phyloP scores from a whole-genome alignment of 2,888 invertebrate genomes.

The Bedellia somnulentella region DNA sequence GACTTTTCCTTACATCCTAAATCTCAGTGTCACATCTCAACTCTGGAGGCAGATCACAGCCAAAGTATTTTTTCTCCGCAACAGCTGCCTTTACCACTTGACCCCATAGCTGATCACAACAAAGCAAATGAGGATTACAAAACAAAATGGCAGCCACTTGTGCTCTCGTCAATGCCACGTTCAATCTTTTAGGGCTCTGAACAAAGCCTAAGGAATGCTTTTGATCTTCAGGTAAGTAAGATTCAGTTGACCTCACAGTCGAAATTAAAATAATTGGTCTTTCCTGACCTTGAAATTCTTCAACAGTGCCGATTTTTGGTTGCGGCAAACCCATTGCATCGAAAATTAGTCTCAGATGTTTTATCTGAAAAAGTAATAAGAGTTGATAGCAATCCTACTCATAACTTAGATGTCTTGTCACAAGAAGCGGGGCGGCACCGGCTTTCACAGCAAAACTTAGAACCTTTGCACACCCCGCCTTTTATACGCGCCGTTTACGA shows the following conservation, averaged over 20 bases:
- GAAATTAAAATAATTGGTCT: slow-evolving; percentile 78
- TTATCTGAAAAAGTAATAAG: slow-evolving; percentile 76
- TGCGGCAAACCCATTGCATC: slow-evolving; percentile 37
- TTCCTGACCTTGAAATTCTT: slow-evolving; percentile 88
- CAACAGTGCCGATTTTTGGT: slow-evolving; percentile 77
- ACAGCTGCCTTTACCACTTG: slow-evolving; percentile 65
- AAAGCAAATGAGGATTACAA: slow-evolving; percentile 78
- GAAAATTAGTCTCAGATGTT: slow-evolving; percentile 40
- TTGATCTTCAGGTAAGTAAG: slow-evolving; percentile 47
- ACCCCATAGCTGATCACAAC: slow-evolving; percentile 69
- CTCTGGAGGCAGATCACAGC: slow-evolving; percentile 63
- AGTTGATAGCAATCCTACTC: slow-evolving; percentile 35
- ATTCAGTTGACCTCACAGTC: slow-evolving; percentile 70
- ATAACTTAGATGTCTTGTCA: slow-evolving; percentile 47
- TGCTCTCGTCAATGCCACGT: slow-evolving; percentile 87
- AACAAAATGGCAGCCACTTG: slow-evolving; percentile 77
- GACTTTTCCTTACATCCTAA: too few relatives aligned
- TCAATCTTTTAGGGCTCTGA: slow-evolving; percentile 71
- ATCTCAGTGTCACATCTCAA: too few relatives aligned
- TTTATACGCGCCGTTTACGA: too few relatives aligned
- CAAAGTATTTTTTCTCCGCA: slow-evolving; percentile 66
- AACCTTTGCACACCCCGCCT: too few relatives aligned
- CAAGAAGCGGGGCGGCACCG: too few relatives aligned
- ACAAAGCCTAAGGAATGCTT: slow-evolving; percentile 59
- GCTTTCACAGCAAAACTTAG: too few relatives aligned